phyloP scores from a whole-genome alignment of 2,888 invertebrate species.

The Trichopoda pennipes region DNA sequence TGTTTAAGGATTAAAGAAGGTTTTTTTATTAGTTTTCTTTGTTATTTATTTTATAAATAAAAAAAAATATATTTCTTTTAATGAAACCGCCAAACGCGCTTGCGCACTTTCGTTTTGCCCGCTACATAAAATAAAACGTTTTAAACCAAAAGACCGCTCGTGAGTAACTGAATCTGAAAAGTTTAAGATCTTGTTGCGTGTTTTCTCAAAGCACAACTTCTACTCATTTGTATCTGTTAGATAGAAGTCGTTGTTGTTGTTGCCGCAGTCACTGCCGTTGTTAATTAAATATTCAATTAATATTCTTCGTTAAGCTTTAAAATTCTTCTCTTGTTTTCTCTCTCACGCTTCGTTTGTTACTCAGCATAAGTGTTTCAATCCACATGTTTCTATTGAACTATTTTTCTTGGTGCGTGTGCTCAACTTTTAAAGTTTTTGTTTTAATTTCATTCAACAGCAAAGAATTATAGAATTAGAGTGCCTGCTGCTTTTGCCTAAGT shows the following conservation, averaged over 20 bases:
- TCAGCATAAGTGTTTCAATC: constrained; percentile 18
- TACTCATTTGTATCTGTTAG: constrained; percentile 48
- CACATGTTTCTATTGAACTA: constrained; percentile 26
- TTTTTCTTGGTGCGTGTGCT: constrained; percentile 7
- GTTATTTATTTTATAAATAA: constrained; percentile 5
- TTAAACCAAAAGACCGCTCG: constrained; percentile 71
- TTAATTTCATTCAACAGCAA: neutral
- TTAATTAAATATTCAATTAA: constrained; percentile 29
- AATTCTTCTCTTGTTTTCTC: constrained; percentile 30
- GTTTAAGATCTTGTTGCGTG: constrained; percentile 48
- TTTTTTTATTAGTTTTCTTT: constrained; percentile 36
- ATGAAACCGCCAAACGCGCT: constrained; percentile 67
- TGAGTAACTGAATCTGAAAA: constrained; percentile 69
- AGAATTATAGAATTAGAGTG: neutral
- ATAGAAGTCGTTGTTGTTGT: constrained; percentile 25
- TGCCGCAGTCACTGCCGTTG: neutral
- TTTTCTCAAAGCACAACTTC: constrained; percentile 36
- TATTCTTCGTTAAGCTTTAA: constrained; percentile 50
- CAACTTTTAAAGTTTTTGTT: constrained; percentile 24
- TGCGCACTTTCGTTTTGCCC: constrained; percentile 68
- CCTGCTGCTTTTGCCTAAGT: constrained; percentile 5
- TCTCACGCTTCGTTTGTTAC: neutral
- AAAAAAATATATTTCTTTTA: too few relatives aligned
- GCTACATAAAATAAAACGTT: constrained; percentile 69
- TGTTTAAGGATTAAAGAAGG: constrained; percentile 22